Evolutionary conservation across 2,797 vertebrate species (phyloP).

Genomic region (Ctenochaetus hawaiiensis): DNA sequence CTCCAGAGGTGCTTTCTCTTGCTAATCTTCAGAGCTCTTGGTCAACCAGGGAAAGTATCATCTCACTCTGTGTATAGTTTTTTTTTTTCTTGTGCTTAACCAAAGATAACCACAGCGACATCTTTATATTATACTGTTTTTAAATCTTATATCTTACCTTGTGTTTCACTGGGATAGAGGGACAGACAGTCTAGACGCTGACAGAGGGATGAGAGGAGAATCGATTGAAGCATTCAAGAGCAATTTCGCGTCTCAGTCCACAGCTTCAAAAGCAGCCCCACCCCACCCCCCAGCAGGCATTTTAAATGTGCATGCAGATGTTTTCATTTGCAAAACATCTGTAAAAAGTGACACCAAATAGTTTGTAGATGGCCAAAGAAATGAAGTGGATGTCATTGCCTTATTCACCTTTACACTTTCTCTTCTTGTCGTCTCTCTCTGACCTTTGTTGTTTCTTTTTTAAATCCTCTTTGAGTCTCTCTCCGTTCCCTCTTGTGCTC

Average conservation of each 20-base stretch:
- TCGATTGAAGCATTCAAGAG: constrained; percentile 64
- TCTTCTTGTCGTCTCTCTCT: constrained; percentile 29
- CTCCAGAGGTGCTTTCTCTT: too few species aligned
- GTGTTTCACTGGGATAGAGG: constrained; percentile 28
- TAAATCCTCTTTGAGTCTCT: constrained; percentile 25
- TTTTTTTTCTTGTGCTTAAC: background rate
- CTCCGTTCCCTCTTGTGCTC: constrained; percentile 15
- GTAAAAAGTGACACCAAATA: background rate
- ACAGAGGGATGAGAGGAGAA: constrained; percentile 57
- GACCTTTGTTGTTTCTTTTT: constrained; percentile 50
- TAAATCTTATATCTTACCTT: constrained; percentile 26
- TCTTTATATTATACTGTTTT: constrained; percentile 5
- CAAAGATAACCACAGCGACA: background rate
- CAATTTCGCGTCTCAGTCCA: constrained; percentile 62
- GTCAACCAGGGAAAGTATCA: background rate
- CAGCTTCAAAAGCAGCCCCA: constrained; percentile 41
- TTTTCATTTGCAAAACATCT: constrained; percentile 20
- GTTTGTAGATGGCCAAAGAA: constrained; percentile 1
- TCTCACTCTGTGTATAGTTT: background rate
- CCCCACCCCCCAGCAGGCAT: constrained; percentile 3
- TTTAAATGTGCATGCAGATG: constrained; percentile 2
- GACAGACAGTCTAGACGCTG: constrained; percentile 62
- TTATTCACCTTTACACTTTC: constrained; percentile 42
- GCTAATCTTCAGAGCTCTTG: too few species aligned
- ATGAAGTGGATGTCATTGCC: constrained; percentile 21